Conservation (phyloP, 2,797 vertebrate species). For the Rhabdophis nuchalis region DNA sequence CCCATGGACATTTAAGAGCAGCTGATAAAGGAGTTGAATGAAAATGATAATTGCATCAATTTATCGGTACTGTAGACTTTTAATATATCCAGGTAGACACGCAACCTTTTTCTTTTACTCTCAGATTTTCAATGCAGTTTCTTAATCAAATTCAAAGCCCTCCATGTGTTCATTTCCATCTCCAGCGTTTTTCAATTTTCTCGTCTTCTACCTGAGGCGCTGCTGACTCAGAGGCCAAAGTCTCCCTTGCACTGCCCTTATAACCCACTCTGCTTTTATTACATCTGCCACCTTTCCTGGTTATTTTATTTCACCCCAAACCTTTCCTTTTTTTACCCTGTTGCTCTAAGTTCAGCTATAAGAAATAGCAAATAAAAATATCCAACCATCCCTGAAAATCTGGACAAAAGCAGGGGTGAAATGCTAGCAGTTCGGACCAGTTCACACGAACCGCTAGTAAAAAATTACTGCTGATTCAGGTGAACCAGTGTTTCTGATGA, state of each 20-base stretch:
- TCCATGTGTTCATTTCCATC: not conserved
- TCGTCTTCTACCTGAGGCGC: conserved; percentile 18
- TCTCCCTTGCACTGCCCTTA: conserved; percentile 27
- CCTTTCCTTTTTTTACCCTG: not conserved
- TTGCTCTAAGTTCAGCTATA: conserved; percentile 4
- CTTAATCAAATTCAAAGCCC: conserved; percentile 15
- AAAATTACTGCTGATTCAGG: too few species aligned
- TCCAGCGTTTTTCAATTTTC: not conserved
- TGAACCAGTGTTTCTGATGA: too few species aligned
- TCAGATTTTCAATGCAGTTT: not conserved
- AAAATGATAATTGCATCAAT: not conserved
- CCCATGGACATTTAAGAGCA: not conserved
- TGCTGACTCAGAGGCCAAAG: conserved; percentile 6
- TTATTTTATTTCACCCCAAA: conserved; percentile 5
- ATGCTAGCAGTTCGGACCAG: too few species aligned
- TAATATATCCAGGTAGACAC: not conserved
- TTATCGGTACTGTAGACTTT: not conserved
- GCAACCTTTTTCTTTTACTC: not conserved
- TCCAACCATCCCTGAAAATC: not conserved
- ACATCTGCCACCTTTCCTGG: conserved; percentile 1
- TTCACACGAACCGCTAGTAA: too few species aligned
- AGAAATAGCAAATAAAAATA: conserved; percentile 6
- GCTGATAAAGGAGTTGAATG: not conserved
- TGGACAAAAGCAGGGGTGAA: not conserved
- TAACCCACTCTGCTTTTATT: conserved; percentile 18